Evolutionary conservation across 2,113 vertebrate genomes (phyloP).

Genomic region (Tychaedon coryphoeus): DNA sequence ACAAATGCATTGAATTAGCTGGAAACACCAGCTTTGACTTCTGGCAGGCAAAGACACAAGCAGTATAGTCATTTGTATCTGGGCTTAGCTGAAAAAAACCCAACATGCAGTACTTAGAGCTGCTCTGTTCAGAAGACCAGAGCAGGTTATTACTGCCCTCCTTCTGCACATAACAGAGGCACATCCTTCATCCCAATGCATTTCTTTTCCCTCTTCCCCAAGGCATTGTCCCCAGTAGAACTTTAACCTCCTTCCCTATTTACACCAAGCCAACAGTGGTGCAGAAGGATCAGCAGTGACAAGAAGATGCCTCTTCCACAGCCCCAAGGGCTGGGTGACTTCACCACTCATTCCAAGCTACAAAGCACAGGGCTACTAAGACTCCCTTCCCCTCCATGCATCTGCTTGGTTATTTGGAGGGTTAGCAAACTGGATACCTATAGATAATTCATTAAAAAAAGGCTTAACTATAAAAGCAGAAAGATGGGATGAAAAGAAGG

Average conservation of each 20-base stretch:
- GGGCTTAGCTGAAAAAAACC: background rate
- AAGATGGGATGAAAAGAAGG: background rate
- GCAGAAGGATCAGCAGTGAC: background rate
- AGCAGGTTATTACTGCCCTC: background rate
- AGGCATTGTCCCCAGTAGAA: rapidly evolving
- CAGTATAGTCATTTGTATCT: background rate
- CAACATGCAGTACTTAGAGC: background rate
- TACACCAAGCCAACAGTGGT: background rate
- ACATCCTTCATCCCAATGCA: background rate
- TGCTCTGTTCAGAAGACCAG: background rate
- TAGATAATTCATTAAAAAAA: background rate
- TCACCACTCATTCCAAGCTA: background rate
- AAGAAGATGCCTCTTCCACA: background rate
- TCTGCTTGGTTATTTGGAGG: background rate
- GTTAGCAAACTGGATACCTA: background rate
- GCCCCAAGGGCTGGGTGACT: background rate
- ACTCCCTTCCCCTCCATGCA: background rate
- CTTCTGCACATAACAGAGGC: background rate
- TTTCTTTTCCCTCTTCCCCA: background rate
- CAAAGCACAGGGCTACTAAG: background rate
- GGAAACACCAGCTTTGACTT: background rate
- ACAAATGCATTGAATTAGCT: background rate
- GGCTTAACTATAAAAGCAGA: background rate
- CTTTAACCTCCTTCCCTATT: background rate
- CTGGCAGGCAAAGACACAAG: background rate